phyloP scores from a whole-genome alignment of 1,140 invertebrate genomes.

The Drosophila sp. region DNA sequence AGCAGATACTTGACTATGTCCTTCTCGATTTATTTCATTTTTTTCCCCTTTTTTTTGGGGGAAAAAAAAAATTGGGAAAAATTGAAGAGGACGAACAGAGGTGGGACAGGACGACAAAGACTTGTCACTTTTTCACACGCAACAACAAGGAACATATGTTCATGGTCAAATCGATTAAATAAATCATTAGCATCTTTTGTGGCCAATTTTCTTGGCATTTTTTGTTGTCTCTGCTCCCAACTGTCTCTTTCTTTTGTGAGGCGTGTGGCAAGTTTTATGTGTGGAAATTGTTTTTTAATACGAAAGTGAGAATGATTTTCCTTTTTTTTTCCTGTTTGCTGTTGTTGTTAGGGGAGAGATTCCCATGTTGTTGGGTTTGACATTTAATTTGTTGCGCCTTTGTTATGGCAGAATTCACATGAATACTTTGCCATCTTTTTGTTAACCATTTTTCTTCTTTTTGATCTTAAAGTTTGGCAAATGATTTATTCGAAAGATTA shows the following conservation, averaged over 20 bases:
- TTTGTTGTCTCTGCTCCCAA: slow-evolving; percentile 17
- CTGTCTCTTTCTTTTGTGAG: slow-evolving; percentile 35
- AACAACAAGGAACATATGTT: slow-evolving; percentile 68
- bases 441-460: neutral
- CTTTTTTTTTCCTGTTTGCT: slow-evolving; percentile 28
- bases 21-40: neutral
- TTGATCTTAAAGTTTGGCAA: neutral
- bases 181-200: slow-evolving; percentile 83
- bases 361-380: slow-evolving; percentile 45
- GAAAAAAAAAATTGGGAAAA: slow-evolving; percentile 14
- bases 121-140: slow-evolving; percentile 73
- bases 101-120: slow-evolving; percentile 22
- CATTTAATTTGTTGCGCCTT: slow-evolving; percentile 76
- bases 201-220: slow-evolving; percentile 71
- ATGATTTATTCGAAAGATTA: neutral
- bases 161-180: slow-evolving; percentile 83
- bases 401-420: slow-evolving; percentile 28
- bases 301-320: slow-evolving; percentile 52
- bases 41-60: neutral
- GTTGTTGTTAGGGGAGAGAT: slow-evolving; percentile 23
- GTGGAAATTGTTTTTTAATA: slow-evolving; percentile 82
- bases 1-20: slow-evolving; percentile 57
- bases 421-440: slow-evolving; percentile 8
- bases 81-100: slow-evolving; percentile 36
- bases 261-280: slow-evolving; percentile 62